Conservation (phyloP, 35 echinoderm and acorn worm genomes). For the Amphiura filiformis region DNA sequence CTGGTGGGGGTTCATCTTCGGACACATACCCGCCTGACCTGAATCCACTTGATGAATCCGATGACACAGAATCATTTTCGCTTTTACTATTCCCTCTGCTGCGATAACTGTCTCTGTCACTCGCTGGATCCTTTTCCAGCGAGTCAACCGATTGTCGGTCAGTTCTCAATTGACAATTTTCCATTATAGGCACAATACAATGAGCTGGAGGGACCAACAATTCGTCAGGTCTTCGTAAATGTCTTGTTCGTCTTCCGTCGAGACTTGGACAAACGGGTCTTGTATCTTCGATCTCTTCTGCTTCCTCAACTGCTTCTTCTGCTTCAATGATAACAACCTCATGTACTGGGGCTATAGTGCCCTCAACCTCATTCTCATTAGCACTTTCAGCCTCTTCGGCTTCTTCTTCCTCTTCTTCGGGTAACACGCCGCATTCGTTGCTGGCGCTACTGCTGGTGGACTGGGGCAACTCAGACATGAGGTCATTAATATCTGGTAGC, state of each 20-base stretch:
- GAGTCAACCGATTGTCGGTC: constrained; percentile 6
- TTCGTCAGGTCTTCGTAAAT: not conserved
- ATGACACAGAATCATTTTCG: constrained; percentile 94
- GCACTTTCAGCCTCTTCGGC: not conserved
- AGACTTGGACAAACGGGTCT: constrained; percentile 57
- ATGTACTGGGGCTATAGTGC: not conserved
- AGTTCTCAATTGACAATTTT: not conserved
- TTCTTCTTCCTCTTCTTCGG: not conserved
- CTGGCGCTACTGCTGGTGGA: constrained; percentile 15
- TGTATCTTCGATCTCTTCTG: constrained; percentile 38
- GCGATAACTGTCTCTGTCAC: not conserved
- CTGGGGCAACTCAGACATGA: constrained; percentile 17
- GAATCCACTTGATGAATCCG: constrained; percentile 94
- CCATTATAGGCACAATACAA: constrained; percentile 5
- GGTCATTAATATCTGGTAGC: constrained; percentile 15
- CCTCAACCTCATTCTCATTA: constrained; percentile 31
- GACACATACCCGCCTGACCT: constrained; percentile 83
- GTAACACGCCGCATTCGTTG: constrained; percentile 11
- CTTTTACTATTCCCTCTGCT: constrained; percentile 80
- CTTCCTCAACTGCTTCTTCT: not conserved
- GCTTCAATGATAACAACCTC: not conserved
- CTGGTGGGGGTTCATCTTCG: constrained; percentile 77
- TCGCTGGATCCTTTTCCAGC: not conserved
- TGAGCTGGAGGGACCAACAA: not conserved
- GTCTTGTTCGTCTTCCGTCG: constrained; percentile 32